Evolutionary conservation across 1,140 invertebrate species (phyloP).

Genomic region (Ganaspis sp.): DNA sequence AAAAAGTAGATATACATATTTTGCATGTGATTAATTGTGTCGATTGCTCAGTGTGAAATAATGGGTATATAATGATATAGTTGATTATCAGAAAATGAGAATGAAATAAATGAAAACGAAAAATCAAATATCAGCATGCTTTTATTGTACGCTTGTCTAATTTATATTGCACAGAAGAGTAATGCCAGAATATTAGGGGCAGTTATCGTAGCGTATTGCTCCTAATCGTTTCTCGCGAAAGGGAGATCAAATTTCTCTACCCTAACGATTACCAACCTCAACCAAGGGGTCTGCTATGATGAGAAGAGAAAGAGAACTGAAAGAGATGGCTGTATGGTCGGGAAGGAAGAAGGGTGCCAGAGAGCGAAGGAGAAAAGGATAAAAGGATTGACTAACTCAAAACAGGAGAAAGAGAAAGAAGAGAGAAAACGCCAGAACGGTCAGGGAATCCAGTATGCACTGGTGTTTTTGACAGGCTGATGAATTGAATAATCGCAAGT

Average conservation of each 20-base stretch:
- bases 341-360: constrained; percentile 34
- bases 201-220: constrained; percentile 75
- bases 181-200: constrained; percentile 71
- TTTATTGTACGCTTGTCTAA: constrained; percentile 62
- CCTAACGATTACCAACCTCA: background rate
- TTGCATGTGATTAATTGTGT: too few species aligned
- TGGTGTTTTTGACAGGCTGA: constrained; percentile 78
- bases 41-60: background rate
- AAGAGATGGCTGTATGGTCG: constrained; percentile 35
- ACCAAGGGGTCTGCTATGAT: constrained; percentile 18
- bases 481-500: constrained; percentile 78
- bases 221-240: constrained; percentile 71
- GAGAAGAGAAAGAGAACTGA: constrained; percentile 14
- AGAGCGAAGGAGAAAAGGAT: constrained; percentile 52
- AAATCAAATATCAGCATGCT: constrained; percentile 37
- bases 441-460: constrained; percentile 72
- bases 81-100: background rate
- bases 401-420: constrained; percentile 62
- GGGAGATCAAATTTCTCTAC: constrained; percentile 35
- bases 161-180: constrained; percentile 70
- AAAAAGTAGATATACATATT: too few species aligned
- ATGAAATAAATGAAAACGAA: constrained; percentile 5
- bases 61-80: background rate
- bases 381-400: constrained; percentile 49
- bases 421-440: constrained; percentile 54